Evolutionary conservation across 1,140 invertebrate species (phyloP), one percentile per base, ranked within the genome.

Genomic region (Rhopalosiphum padi): DNA sequence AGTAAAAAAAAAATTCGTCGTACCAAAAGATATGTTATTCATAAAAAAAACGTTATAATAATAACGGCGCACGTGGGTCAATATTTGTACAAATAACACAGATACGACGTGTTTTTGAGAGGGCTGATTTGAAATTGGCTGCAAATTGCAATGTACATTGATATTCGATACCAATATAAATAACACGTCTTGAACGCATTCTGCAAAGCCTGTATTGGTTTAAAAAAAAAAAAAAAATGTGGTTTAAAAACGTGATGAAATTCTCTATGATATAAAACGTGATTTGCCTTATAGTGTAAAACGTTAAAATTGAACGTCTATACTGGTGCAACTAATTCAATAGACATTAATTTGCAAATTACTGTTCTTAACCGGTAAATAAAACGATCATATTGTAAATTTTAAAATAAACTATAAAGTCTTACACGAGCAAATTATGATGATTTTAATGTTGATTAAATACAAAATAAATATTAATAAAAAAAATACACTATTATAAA

Each of bases 31-130:
- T 18, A 82, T 82, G 60, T 68, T 82, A 82, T 82, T 82, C 35
- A 35, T 37, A 35, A 35, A 82, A 35, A 37, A 22, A 37, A 6
- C n/a, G 18, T 22, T 82, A 37, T 37, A 83, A 37, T 83, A 83
- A 83, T 83, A 77, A 37, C 35, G 35, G n/a, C 30, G 30, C 60
- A n/a, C 15, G 60, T 77, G 60, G 60, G 30, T 77, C 60, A 77
- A 77, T 77, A n/a, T 77, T 77, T 77, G 30, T 77, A n/a, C 60
- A n/a, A n/a, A n/a, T n/a, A 77, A 77, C 30, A 77, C n/a, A 83
- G 77, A 22, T 2, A 37, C 23, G 83, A 43, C 23, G 23, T 85
- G 83, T 43, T 43, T 41, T 25, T 43, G 35, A 85, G 9, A 43
- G 83, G 3, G 83, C 9, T 85, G 41, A 43, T 85, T 85, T 43